A percentile compares a stretch with the other conserved stretches of the same genome.
Evolutionary conservation across 2,888 invertebrate species (phyloP).

Genomic region (Xestia c-nigrum): DNA sequence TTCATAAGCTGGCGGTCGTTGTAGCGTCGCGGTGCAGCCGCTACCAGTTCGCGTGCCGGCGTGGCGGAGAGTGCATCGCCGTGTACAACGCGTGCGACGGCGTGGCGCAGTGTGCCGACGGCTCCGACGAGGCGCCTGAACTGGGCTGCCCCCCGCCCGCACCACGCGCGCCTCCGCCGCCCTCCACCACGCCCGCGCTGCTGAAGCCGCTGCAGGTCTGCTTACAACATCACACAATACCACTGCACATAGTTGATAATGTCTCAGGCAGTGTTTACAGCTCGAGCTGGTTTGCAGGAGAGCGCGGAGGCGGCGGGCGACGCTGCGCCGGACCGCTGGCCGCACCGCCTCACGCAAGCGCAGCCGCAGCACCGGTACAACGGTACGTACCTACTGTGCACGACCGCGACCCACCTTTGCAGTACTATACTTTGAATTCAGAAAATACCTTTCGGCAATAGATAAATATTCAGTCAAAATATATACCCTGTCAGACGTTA

Average conservation of each 20-base stretch:
- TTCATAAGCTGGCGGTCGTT: conserved; percentile 9
- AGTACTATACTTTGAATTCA: neutral
- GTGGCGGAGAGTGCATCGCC: conserved; percentile 97
- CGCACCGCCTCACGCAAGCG: conserved; percentile 85
- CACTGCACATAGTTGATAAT: neutral
- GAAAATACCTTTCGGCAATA: neutral
- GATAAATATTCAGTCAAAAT: neutral
- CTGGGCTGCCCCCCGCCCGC: conserved; percentile 92
- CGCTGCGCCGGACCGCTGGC: conserved; percentile 78
- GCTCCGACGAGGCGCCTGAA: conserved; percentile 97
- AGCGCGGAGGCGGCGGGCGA: conserved; percentile 54
- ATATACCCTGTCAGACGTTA: no score
- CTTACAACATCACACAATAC: no score
- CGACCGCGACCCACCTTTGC: no score
- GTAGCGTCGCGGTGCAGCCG: conserved; percentile 92
- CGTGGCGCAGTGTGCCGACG: conserved; percentile 97
- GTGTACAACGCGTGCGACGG: conserved; percentile 99
- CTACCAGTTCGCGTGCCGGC: conserved; percentile 97
- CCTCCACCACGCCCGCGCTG: conserved; percentile 51
- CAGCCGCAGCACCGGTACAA: conserved; percentile 79
- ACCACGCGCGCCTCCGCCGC: conserved; percentile 77
- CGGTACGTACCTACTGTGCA: conserved; percentile 59
- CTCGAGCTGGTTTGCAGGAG: conserved; percentile 56
- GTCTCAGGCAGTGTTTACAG: conserved; percentile 10
- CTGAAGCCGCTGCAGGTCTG: conserved; percentile 60